These are phyloP conservation scores for Protomyctophum bolini DNA, from an alignment of 2,113 vertebrate species.

Conservation along the genomic window DNA sequence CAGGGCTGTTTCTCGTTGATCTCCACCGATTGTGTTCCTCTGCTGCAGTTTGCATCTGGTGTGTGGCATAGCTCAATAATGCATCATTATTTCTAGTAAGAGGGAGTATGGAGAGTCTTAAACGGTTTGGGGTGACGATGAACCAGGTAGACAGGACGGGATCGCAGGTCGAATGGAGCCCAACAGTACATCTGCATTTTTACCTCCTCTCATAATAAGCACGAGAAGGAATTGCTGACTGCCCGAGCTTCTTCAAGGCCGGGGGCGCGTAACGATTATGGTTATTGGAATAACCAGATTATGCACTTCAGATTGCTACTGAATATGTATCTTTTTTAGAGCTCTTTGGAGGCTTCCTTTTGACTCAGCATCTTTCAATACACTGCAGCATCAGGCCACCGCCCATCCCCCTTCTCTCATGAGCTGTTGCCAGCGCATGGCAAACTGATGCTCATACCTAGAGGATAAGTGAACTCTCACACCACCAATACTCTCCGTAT, in stretches of 20 bases:
- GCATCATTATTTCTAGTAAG: constrained; percentile 32
- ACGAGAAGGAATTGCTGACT: constrained; percentile 16
- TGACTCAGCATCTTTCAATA: constrained; percentile 65
- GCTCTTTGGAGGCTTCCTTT: constrained; percentile 14
- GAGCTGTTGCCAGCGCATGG: constrained; percentile 37
- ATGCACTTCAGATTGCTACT: neutral
- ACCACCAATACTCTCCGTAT: neutral
- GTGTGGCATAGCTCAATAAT: constrained; percentile 48
- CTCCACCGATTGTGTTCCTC: constrained; percentile 17
- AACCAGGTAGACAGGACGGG: neutral
- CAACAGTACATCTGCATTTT: constrained; percentile 10
- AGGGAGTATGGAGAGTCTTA: constrained; percentile 4
- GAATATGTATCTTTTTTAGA: neutral
- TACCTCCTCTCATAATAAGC: neutral
- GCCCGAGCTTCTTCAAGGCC: constrained; percentile 10
- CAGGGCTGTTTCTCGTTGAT: constrained; percentile 17
- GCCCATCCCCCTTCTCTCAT: constrained; percentile 15
- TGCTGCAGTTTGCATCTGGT: constrained; percentile 19
- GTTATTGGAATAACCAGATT: constrained; percentile 2
- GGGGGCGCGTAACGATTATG: constrained; percentile 2
- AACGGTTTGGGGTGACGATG: constrained; percentile 23
- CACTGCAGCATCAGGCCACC: constrained; percentile 53
- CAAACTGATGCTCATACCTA: constrained; percentile 31
- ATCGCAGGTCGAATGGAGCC: constrained; percentile 14
- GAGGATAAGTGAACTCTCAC: neutral